These are phyloP conservation scores for Sterrhoptilus dennistouni DNA, from an alignment of 2,113 vertebrate species.

Conservation along the genomic window DNA sequence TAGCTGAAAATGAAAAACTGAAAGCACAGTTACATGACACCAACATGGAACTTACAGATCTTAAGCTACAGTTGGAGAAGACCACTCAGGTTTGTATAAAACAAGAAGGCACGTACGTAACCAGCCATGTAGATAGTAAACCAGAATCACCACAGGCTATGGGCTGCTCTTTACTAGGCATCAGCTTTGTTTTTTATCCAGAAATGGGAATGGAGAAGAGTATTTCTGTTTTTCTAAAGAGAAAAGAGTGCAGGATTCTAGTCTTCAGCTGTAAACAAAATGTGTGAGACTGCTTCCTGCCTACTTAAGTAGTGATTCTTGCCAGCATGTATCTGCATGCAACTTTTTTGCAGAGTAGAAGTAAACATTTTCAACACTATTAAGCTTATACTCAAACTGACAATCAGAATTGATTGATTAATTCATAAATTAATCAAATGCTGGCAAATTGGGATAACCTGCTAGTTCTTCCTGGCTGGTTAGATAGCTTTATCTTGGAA, in stretches of 20 bases:
- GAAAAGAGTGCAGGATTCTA: neutral
- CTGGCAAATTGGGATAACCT: neutral
- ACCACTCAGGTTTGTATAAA: slow-evolving; percentile 88
- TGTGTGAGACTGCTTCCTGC: neutral
- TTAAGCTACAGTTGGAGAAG: slow-evolving; percentile 96
- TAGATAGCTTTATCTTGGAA: neutral
- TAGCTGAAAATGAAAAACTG: slow-evolving; percentile 96
- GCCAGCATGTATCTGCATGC: neutral
- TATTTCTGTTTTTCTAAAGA: neutral
- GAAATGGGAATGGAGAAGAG: neutral
- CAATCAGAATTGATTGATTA: neutral
- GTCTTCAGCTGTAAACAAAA: neutral
- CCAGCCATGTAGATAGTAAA: neutral
- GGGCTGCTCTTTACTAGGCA: neutral
- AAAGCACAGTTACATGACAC: slow-evolving; percentile 96
- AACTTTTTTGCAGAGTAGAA: neutral
- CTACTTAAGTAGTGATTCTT: neutral
- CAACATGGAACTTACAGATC: slow-evolving; percentile 91
- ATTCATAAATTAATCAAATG: neutral
- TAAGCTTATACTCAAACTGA: neutral
- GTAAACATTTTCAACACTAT: neutral
- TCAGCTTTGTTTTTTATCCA: neutral
- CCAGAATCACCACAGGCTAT: neutral
- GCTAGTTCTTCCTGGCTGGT: neutral
- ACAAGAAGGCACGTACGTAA: neutral